Evolutionary conservation across 1,140 invertebrate species (phyloP).

Genomic region (Drosophila quadrilineata): DNA sequence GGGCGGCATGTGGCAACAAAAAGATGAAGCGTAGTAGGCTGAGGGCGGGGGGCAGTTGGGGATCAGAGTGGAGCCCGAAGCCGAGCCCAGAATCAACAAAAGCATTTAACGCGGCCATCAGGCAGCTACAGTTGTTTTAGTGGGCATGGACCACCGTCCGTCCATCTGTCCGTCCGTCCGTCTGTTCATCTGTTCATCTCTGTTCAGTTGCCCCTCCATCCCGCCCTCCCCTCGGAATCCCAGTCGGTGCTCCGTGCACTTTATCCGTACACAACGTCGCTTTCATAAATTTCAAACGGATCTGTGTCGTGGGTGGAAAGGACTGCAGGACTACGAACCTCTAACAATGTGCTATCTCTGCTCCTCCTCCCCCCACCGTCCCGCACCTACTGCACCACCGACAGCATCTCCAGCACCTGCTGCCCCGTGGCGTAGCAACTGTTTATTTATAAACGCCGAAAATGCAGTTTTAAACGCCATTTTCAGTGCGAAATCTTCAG

Average conservation of each 20-base stretch:
- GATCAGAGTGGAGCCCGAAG: background rate
- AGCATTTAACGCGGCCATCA: constrained; percentile 73
- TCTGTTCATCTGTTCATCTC: background rate
- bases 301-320: background rate
- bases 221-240: background rate
- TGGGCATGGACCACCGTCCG: constrained; percentile 15
- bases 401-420: no score
- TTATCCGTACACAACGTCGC: constrained; percentile 35
- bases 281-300: constrained; percentile 67
- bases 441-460: constrained; percentile 71
- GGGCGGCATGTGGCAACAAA: no score
- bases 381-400: no score
- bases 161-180: background rate
- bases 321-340: background rate
- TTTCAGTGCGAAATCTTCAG: constrained; percentile 5
- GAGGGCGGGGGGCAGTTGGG: background rate
- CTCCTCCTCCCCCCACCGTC: no score
- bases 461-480: constrained; percentile 61
- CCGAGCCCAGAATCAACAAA: constrained; percentile 71
- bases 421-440: constrained; percentile 5
- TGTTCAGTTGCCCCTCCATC: background rate
- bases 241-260: constrained; percentile 29
- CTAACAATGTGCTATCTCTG: no score
- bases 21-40: background rate
- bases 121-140: constrained; percentile 73